A percentile compares a stretch with the other conserved stretches of the same genome.
These are phyloP conservation scores for Stratiomys singularior DNA, from an alignment of 2,888 invertebrate species.

Conservation along the genomic window DNA sequence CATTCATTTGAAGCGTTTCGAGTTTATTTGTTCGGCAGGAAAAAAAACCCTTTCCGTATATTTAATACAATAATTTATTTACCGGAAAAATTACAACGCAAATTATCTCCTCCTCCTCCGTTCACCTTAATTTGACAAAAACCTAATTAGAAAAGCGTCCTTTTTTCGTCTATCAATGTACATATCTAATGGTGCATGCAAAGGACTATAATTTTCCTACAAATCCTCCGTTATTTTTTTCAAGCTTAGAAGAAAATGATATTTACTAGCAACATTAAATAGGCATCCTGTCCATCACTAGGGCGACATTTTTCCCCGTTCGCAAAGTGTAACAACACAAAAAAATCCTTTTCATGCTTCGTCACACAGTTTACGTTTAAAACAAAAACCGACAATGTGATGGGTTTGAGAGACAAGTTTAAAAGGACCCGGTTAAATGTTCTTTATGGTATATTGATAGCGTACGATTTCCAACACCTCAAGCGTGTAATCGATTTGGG, in stretches of 20 bases:
- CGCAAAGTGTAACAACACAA: not conserved
- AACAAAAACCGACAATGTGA: not conserved
- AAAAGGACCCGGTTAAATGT: not conserved
- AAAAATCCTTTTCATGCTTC: conserved; percentile 37
- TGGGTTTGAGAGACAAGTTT: not conserved
- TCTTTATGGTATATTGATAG: conserved; percentile 14
- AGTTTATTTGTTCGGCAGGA: too few species aligned
- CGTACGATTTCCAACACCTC: conserved; percentile 42
- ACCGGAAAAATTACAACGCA: conserved; percentile 2
- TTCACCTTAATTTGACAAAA: conserved; percentile 13
- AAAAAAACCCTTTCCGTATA: not conserved
- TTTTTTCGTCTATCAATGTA: conserved; percentile 27
- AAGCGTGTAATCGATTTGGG: conserved; percentile 51
- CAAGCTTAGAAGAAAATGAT: not conserved
- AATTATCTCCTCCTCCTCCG: not conserved
- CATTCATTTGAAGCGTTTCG: too few species aligned
- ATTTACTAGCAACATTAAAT: not conserved
- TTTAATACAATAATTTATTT: conserved; percentile 27
- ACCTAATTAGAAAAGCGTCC: conserved; percentile 36
- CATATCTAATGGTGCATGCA: conserved; percentile 41
- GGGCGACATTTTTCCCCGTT: too few species aligned
- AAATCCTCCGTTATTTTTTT: not conserved
- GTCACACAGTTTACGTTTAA: conserved; percentile 10
- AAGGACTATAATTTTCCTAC: not conserved
- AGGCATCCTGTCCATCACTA: conserved; percentile 11